A percentile compares a stretch with the other conserved stretches of the same genome.
Conservation (phyloP, 2,888 invertebrate species). For the Cheilosia vernalis region DNA sequence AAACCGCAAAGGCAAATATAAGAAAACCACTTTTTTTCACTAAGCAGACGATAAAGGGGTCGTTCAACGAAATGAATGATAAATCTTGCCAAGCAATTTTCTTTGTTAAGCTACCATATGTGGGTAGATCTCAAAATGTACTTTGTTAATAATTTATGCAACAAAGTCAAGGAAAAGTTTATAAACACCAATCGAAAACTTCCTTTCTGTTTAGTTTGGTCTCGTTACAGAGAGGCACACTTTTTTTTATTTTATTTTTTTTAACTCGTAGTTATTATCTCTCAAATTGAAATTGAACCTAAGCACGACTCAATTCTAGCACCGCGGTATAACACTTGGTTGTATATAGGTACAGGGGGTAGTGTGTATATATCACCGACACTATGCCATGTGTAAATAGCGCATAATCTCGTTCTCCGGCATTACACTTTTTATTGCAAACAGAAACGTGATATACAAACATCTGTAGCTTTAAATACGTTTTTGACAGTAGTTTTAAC, state of each 20-base stretch:
- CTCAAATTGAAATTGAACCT: slow-evolving; percentile 33
- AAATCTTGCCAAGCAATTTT: slow-evolving; percentile 7
- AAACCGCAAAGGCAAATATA: slow-evolving; percentile 3
- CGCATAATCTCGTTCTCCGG: slow-evolving; percentile 42
- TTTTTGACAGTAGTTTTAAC: no score
- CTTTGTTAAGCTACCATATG: not conserved
- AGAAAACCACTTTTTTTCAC: no score
- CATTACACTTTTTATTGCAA: slow-evolving; percentile 21
- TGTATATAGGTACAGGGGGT: slow-evolving; percentile 17
- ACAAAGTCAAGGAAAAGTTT: slow-evolving; percentile 20
- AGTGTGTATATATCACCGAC: slow-evolving; percentile 43
- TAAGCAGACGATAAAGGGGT: no score
- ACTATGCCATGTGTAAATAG: slow-evolving; percentile 54
- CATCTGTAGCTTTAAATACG: not conserved
- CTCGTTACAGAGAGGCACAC: slow-evolving; percentile 34
- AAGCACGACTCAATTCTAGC: slow-evolving; percentile 66
- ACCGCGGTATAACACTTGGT: slow-evolving; percentile 56
- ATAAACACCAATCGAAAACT: slow-evolving; percentile 41
- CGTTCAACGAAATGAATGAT: slow-evolving; percentile 11
- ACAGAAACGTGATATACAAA: not conserved
- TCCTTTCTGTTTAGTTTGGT: slow-evolving; percentile 19
- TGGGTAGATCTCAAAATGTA: not conserved
- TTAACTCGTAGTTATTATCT: slow-evolving; percentile 30
- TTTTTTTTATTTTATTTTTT: slow-evolving; percentile 3
- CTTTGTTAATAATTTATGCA: slow-evolving; percentile 9